Base-by-base conservation (phyloP, 2,797 vertebrate genomes). In the Psittacula echo region DNA sequence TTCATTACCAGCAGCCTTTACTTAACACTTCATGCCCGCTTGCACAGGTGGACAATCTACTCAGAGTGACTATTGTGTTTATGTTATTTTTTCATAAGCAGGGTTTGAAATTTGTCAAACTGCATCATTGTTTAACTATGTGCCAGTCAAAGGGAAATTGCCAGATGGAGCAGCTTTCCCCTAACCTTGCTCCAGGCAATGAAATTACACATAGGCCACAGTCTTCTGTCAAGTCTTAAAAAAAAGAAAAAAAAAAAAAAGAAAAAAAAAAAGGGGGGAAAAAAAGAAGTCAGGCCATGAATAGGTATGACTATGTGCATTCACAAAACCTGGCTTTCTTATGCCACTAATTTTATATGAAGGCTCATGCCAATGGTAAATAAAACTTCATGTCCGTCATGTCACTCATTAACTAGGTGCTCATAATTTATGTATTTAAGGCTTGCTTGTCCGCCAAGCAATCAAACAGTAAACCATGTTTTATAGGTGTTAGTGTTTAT, bases 31-130 rank as follows among this genome's bases (percentile, higher is more conserved):
- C 91, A 90, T 95, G 97, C 97, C 97, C 96, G 97, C 98, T 97
- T 97, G 98, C 98, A 97, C 98, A 99, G 98, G 99, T 99, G 98
- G 98, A 99, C 97, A 88, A 97, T 96, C 98, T 97, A 98, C 97
- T 97, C 97, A 90, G 96, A 97, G 97, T 97, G 95, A 98, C 98
- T 97, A 97, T 98, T 97, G 98, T 98, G 97, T 99, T 98, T 98
- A 99, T 98, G 98, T 99, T 98, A 98, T 98, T 98, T 98, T 99
- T 99, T 98, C 98, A 98, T 99, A 99, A 98, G 97, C 98, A 98
- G 96, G 97, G 98, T 98, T 99, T 98, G 98, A 99, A 98, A 99
- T 99, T 99, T 99, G 98, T 99, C 99, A 99, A 98, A 98, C 98
- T 98, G 98, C 98, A 98, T 99, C 98, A 98, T 98, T 99, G 99